Evolutionary conservation across 2,797 vertebrate genomes (phyloP), one percentile per base, ranked within the genome.

Genomic region (Streptopelia turtur): DNA sequence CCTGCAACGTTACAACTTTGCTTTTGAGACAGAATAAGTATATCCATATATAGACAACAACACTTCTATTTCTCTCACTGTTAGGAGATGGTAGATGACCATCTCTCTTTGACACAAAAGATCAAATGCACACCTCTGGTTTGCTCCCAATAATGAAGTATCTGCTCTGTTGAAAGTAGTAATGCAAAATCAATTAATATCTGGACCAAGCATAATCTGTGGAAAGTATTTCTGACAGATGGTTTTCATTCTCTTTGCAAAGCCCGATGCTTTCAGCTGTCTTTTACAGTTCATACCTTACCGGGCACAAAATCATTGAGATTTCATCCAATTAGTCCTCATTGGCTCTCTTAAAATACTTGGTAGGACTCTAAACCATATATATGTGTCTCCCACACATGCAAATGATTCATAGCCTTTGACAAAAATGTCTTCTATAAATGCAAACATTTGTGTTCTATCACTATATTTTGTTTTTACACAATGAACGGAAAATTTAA

Each of bases 181-280:
- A 90, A 70, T 27, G 60, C 70, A 95, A 93, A 94, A 93, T 69
- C 65, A 83, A 90, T 96, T 95, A 96, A 83, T 97, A 77, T 45
- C 81, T 65, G 72, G 78, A 79, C 82, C 6, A 2, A 83, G 68
- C 70, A 74, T 84, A 91, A 93, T 87, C 84, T 77, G 65, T 78
- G 71, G 77, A 90, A 96, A 97, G 33, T 92, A 89, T 92, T 97
- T 97, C 92, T 96, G 93, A 96, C 95, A 96, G 90, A 97, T 94
- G 91, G 92, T 95, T 96, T 97, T 94, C 88, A 78, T 97, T 84
- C 93, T 95, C 90, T 96, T 95, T 93, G 92, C 91, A 97, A 91
- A 95, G 52, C 77, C 93, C 80, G 79, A 61, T 83, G 94, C 84
- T 94, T 95, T 93, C 94, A 89, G 68, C 86, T 95, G 64, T 92